Evolutionary conservation across 2,888 invertebrate genomes (phyloP), one percentile per base, ranked within the genome.

Genomic region (Nycteola revayana): DNA sequence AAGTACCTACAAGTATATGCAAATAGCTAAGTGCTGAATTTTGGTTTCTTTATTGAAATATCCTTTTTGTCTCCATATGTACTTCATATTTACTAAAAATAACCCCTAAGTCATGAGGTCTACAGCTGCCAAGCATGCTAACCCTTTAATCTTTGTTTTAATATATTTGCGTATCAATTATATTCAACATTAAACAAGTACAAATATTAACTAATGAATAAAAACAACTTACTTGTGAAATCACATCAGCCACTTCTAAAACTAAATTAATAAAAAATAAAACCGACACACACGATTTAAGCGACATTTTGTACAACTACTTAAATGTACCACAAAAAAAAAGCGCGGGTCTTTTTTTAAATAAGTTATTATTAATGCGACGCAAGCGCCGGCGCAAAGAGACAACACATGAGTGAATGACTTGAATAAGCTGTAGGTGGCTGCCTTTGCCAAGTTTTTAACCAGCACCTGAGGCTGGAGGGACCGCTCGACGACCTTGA

Each of bases 401-500:
- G 46, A 41, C 42, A 43, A 38, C 49, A 47, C 39, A 33, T 36
- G 33, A 57, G 49, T 49, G 50, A 46, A 42, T 32, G 32, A 31
- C 30, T 43, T 36, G 14, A n/a, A n/a, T 14, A 14, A 5, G 14
- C 14, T 14, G 5, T 14, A 14, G 5, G 14, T n/a, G n/a, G 3
- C 14, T 14, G 21, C 21, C 6, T 18, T 18, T 6, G 18, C 6
- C n/a, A n/a, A n/a, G n/a, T n/a, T n/a, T n/a, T 14, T 14, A 14
- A 14, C 14, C 3, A 14, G 5, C 3, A 2, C 5, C 14, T 5
- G 21, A 7, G 62, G 59, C 49, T 57, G 64, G 63, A 62, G 60
- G 52, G 69, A 65, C 63, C 66, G 66, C 60, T 61, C 48, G 43
- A 23, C 66, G 75, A 59, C 84, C 86, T 86, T 85, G 82, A 69